Evolutionary conservation across 2,113 vertebrate species (phyloP), one percentile per base, ranked within the genome.

Genomic region (Dasypus novemcinctus): DNA sequence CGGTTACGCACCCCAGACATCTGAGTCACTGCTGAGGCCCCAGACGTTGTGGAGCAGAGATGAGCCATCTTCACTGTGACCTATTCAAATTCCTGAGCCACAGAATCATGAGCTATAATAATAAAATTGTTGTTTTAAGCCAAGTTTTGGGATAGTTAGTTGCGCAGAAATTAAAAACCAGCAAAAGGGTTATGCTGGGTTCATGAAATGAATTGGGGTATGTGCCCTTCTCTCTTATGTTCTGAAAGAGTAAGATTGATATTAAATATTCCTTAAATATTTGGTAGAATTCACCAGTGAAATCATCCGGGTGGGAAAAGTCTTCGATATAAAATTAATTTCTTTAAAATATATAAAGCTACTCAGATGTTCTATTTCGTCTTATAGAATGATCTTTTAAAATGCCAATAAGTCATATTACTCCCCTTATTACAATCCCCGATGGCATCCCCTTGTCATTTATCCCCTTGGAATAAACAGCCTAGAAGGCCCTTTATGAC

Each of bases 201-300:
- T 96, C 68, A 72, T 52, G 64, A 89, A 66, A 80, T 75, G 27
- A 81, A 27, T 87, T 80, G 74, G 21, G 31, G 1, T 66, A 63
- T 41, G 23, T 91, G 82, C 27, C 38, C 33, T 88, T 87, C 52
- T 75, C 31, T 25, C 69, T 18, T 63, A n/a, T 49, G 91, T 87
- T 93, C 66, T 72, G 31, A 71, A 87, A 87, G 68, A 74, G 27
- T 75, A 80, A 57, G 33, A 38, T 75, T 59, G 13, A 66, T 63
- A 90, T 81, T 85, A n/a, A n/a, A n/a, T 91, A 90, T 59, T 94
- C 41, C 93, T 93, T 88, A 95, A 88, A 91, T 95, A 88, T 91
- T 96, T 94, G 46, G 90, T 85, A 61, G 41, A 81, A 92, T 82
- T 96, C 95, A 94, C 43, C 84, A 96, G 68, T 38, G 61, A 93